These are phyloP conservation scores for Trachelus troglodyta DNA, from an alignment of 2,888 invertebrate species.

Conservation along the genomic window DNA sequence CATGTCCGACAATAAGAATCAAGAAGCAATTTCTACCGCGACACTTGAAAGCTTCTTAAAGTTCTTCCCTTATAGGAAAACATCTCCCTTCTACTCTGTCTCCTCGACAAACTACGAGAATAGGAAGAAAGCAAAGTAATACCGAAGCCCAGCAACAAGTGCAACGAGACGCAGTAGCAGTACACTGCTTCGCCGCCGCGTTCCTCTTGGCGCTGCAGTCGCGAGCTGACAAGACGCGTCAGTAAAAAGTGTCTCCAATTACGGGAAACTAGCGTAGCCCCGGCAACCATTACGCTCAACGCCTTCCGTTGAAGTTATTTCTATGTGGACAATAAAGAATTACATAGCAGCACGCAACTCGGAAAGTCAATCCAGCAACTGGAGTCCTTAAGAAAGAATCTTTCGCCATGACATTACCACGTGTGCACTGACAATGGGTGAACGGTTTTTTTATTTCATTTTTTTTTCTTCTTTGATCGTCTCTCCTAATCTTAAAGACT, in stretches of 20 bases:
- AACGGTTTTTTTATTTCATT: not conserved
- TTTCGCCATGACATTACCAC: not conserved
- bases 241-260: slow-evolving; percentile 26
- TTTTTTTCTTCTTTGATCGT: not conserved
- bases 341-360: not conserved
- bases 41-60: not conserved
- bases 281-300: not conserved
- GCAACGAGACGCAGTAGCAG: slow-evolving; percentile 14
- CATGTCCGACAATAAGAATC: not conserved
- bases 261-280: slow-evolving; percentile 24
- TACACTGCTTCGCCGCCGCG: not conserved
- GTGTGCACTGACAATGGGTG: not conserved
- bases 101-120: not conserved
- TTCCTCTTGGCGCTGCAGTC: not conserved
- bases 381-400: not conserved
- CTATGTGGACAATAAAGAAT: not conserved
- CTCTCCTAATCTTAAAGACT: not conserved
- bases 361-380: not conserved
- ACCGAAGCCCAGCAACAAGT: slow-evolving; percentile 35
- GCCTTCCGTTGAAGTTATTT: not conserved
- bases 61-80: not conserved
- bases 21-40: not conserved
- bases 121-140: not conserved
- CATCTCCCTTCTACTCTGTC: not conserved
- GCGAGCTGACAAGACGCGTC: not conserved